Evolutionary conservation across 2,797 vertebrate species (phyloP).

Genomic region (Pangasius krempfi): DNA sequence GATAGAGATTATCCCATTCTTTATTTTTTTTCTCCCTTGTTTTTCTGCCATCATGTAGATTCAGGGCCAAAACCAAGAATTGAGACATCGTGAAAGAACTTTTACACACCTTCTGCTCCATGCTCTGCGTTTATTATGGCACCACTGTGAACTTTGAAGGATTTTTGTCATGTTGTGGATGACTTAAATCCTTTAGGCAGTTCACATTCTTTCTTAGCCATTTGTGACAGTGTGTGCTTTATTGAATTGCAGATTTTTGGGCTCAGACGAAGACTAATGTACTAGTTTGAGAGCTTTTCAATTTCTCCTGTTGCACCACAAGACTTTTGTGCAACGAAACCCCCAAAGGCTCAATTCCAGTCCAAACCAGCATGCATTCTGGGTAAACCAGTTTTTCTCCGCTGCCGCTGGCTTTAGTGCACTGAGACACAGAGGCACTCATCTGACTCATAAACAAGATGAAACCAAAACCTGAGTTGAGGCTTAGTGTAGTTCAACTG

Average conservation of each 20-base stretch:
- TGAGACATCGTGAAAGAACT: background rate
- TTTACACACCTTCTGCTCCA: background rate
- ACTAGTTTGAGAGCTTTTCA: background rate
- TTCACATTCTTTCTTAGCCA: slow-evolving; percentile 13
- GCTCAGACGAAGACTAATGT: background rate
- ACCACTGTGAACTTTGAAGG: background rate
- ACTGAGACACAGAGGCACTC: slow-evolving; percentile 43
- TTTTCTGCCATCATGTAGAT: background rate
- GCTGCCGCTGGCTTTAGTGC: slow-evolving; percentile 4
- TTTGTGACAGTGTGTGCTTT: background rate
- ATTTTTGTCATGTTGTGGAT: background rate
- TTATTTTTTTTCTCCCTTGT: background rate
- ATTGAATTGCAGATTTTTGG: background rate
- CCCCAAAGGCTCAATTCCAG: slow-evolving; percentile 47
- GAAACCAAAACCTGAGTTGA: slow-evolving; percentile 49
- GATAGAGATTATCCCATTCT: background rate
- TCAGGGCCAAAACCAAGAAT: slow-evolving; percentile 15
- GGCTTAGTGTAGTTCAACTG: slow-evolving; percentile 23
- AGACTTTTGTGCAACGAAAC: slow-evolving; percentile 22
- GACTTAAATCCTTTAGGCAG: background rate
- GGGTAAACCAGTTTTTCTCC: slow-evolving; percentile 57
- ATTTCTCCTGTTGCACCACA: background rate
- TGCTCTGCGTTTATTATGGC: background rate
- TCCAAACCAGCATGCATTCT: slow-evolving; percentile 49
- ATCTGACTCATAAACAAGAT: slow-evolving; percentile 28